A percentile compares a stretch with the other conserved stretches of the same genome.
phyloP scores from a whole-genome alignment of 2,113 vertebrate species.

The Cairina moschata region DNA sequence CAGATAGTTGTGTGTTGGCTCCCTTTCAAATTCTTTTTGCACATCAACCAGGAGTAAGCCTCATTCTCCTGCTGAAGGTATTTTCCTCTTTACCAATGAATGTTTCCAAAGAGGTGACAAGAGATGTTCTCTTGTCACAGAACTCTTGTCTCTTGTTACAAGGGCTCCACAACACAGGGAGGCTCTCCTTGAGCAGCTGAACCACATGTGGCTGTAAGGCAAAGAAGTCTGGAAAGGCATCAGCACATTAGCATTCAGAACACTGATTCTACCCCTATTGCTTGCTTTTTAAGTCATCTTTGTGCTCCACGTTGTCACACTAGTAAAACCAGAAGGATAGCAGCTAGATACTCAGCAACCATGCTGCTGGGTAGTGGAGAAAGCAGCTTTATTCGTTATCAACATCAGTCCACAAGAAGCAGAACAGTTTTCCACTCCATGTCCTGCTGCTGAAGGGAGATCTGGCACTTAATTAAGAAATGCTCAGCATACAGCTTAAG shows the following conservation, averaged over 20 bases:
- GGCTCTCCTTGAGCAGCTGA: background rate
- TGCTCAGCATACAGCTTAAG: background rate
- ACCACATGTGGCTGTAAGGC: accelerated
- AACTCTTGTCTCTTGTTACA: too few species aligned
- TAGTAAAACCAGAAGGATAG: background rate
- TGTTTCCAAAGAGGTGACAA: background rate
- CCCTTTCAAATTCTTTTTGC: background rate
- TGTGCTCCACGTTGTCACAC: background rate
- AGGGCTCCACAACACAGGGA: background rate
- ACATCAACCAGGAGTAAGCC: background rate
- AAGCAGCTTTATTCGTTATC: background rate
- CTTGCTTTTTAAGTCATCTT: background rate
- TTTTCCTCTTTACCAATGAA: background rate
- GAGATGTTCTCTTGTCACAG: background rate
- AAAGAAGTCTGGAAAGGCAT: background rate
- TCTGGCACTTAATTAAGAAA: background rate
- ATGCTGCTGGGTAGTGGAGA: accelerated
- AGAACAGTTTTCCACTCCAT: background rate
- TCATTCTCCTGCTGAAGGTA: background rate
- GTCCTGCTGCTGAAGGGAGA: background rate
- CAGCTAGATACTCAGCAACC: background rate
- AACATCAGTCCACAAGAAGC: background rate
- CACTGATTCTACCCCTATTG: too few species aligned
- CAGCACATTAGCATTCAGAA: accelerated
- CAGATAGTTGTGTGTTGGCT: background rate